These are phyloP conservation scores for Liparis tanakae DNA, from an alignment of 2,797 vertebrate species.

Conservation along the genomic window DNA sequence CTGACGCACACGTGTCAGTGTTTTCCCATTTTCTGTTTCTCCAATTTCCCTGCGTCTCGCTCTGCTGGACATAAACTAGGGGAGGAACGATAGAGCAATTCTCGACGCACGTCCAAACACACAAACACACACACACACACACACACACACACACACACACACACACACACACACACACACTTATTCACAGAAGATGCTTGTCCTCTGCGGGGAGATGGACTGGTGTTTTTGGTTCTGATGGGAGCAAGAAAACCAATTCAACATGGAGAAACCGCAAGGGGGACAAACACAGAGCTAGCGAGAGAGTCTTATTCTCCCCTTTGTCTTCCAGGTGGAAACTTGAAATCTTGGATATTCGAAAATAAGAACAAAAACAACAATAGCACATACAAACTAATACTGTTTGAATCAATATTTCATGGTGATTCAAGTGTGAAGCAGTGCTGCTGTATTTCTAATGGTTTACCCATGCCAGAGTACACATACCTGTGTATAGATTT, in stretches of 20 bases:
- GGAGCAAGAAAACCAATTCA: conserved; percentile 57
- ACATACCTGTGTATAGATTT: neutral
- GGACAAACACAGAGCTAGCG: neutral
- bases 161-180: conserved; percentile 9
- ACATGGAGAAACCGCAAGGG: conserved; percentile 26
- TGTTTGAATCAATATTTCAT: conserved; percentile 35
- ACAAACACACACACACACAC: conserved; percentile 1
- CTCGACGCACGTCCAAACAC: conserved; percentile 39
- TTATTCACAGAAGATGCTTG: conserved; percentile 55
- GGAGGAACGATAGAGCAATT: conserved; percentile 67
- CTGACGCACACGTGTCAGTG: conserved; percentile 11
- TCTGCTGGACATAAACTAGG: conserved; percentile 66
- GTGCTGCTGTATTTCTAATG: conserved; percentile 12
- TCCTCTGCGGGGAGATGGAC: conserved; percentile 59
- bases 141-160: conserved; percentile 23
- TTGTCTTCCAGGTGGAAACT: conserved; percentile 24
- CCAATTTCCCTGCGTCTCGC: conserved; percentile 63
- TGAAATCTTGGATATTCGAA: conserved; percentile 30
- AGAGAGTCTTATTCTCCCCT: neutral
- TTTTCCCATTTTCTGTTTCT: conserved; percentile 56
- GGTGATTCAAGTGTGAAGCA: conserved; percentile 15
- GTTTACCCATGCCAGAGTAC: neutral
- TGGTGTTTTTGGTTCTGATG: conserved; percentile 68
- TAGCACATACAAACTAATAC: conserved; percentile 27
- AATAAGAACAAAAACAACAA: neutral